These are phyloP conservation scores for Drosophila meridionalis DNA, from an alignment of 2,888 invertebrate species.

Conservation along the genomic window DNA sequence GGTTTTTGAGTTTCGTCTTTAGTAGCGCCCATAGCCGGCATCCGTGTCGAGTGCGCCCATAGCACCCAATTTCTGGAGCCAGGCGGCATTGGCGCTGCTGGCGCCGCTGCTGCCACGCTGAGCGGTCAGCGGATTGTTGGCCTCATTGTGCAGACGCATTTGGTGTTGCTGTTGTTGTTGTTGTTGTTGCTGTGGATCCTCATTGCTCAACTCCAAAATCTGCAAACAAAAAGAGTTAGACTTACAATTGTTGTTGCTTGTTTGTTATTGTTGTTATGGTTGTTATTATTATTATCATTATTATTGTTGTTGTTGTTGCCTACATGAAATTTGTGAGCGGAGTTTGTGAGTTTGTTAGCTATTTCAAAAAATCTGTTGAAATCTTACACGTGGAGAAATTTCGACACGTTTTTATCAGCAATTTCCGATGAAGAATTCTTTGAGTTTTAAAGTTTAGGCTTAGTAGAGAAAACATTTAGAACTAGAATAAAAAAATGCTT, in stretches of 20 bases:
- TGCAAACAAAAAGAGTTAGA: constrained; percentile 74
- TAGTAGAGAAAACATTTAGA: background rate
- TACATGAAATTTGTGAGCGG: constrained; percentile 38
- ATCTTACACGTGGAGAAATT: constrained; percentile 42
- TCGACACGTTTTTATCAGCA: background rate
- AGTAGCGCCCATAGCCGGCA: constrained; percentile 76
- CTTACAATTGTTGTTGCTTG: constrained; percentile 48
- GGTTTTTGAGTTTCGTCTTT: constrained; percentile 28
- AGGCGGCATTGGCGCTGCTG: constrained; percentile 64
- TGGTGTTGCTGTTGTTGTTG: constrained; percentile 56
- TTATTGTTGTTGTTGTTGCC: constrained; percentile 41
- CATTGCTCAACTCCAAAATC: constrained; percentile 85
- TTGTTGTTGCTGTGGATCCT: constrained; percentile 77
- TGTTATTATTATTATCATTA: constrained; percentile 54
- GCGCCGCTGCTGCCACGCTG: constrained; percentile 40
- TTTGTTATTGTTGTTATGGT: constrained; percentile 36
- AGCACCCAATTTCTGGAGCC: constrained; percentile 78
- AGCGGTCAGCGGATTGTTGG: constrained; percentile 59
- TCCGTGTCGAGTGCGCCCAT: constrained; percentile 75
- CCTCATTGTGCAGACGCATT: constrained; percentile 76
- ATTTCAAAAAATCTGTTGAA: constrained; percentile 77
- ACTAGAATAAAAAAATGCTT: background rate
- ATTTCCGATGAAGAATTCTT: constrained; percentile 10
- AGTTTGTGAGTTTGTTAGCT: constrained; percentile 59
- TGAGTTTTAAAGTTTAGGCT: background rate